Evolutionary conservation across 2,888 invertebrate species (phyloP), one percentile per base, ranked within the genome.

Genomic region (Melanostoma scalare): DNA sequence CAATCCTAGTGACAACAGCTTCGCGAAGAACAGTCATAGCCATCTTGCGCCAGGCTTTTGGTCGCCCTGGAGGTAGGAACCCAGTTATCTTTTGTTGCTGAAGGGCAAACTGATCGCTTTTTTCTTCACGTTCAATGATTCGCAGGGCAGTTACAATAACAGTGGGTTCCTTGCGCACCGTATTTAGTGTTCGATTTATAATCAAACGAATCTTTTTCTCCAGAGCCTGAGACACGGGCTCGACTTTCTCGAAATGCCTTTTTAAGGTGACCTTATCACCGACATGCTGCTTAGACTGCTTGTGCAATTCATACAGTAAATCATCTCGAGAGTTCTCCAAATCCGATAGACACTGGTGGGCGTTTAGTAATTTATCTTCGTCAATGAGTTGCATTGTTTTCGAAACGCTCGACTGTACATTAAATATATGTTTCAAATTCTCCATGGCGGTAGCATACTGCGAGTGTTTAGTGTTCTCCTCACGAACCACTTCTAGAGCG

Each of bases 391-490:
- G 95, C 89, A 97, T 96, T 0, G 99, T 98, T 91, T 97, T 98
- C 71, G 97, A 96, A 0, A 99, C 97, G 91, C 97, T 98, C 88
- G 98, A 98, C 6, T 98, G 98, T 0, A 99, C 98, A 53, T 98
- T 98, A 88, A 99, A 99, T 85, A 99, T 98, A 89, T 99, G 98
- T 90, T 98, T 99, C 36, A 99, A 92, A 89, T 99, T 99, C 89
- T 99, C 99, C 93, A 97, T 98, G 0, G 99, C 99, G 1, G 99
- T 98, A 1, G 98, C 98, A 91, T 98, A 98, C 89, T 98, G 99
- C 0, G 98, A 98, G 91, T 99, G 98, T 30, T 96, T 94, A 86
- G 96, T 96, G 89, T 98, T 98, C 91, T 99, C 99, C 86, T 97
- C 96, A 35, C 97, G 93, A 0, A 99, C 96, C 53, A 95, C 94